Evolutionary conservation across 2,113 vertebrate genomes (phyloP).

Genomic region (Etia nguti): DNA sequence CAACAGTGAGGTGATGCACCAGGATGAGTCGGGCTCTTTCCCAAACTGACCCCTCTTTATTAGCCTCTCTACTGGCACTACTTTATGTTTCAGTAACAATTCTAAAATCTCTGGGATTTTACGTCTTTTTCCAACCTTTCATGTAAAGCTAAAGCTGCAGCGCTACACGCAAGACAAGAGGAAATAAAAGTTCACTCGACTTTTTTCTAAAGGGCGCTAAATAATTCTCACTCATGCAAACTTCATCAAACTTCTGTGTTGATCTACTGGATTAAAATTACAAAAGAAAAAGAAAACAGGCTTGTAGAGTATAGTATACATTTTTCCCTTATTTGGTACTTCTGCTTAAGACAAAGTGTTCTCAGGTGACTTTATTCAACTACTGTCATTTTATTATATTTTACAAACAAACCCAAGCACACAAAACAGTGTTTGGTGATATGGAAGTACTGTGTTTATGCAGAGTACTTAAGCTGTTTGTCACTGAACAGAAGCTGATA

Average conservation of each 20-base stretch:
- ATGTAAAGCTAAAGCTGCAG: rapidly evolving
- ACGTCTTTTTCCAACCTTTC: neutral
- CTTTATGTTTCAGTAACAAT: rapidly evolving
- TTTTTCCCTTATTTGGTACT: too few relatives aligned
- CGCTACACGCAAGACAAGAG: rapidly evolving
- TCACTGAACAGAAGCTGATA: too few relatives aligned
- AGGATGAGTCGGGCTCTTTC: neutral
- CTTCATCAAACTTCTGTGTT: neutral
- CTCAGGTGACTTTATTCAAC: too few relatives aligned
- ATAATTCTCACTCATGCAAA: rapidly evolving
- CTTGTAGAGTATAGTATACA: too few relatives aligned
- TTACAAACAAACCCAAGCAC: too few relatives aligned
- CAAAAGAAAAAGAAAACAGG: too few relatives aligned
- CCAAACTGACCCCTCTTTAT: neutral
- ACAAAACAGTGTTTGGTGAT: too few relatives aligned
- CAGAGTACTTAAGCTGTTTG: too few relatives aligned
- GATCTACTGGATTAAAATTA: neutral
- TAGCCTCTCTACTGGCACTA: rapidly evolving
- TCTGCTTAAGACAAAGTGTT: too few relatives aligned
- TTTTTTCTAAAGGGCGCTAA: neutral
- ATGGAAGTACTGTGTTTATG: too few relatives aligned
- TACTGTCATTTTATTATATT: too few relatives aligned
- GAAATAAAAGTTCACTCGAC: neutral
- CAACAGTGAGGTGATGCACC: neutral
- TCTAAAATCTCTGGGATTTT: neutral